These are phyloP conservation scores for Meloidogyne floridensis DNA, from an alignment of 1,140 invertebrate genomes.

Conservation along the genomic window DNA sequence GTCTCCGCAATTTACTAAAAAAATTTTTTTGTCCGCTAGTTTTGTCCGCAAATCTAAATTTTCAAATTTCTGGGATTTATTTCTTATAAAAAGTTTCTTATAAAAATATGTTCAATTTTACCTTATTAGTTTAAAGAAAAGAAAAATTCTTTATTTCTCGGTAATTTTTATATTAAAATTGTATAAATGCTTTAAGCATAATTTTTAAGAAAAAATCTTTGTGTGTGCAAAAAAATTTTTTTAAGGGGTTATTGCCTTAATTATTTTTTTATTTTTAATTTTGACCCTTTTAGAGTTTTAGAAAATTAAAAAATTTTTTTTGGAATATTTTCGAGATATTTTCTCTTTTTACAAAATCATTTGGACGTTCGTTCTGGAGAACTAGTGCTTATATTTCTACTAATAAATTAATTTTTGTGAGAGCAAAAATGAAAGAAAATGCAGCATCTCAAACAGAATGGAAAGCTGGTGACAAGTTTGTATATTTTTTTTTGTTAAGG, in stretches of 20 bases:
- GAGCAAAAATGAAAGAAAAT: slow-evolving; percentile 18
- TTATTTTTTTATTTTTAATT: not conserved
- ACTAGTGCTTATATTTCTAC: not conserved
- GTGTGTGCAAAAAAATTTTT: not conserved
- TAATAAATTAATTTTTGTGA: not conserved
- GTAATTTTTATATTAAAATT: not conserved
- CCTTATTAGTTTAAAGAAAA: not conserved
- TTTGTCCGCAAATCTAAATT: no score
- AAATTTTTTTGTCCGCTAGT: no score
- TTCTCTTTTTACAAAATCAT: not conserved
- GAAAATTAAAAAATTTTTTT: not conserved
- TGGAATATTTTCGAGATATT: not conserved
- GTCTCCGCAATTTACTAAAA: no score
- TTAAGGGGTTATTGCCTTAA: not conserved
- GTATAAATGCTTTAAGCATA: slow-evolving; percentile 9
- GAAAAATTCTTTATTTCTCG: not conserved
- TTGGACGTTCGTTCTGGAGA: not conserved
- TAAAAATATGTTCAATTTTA: not conserved
- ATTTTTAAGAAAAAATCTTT: not conserved
- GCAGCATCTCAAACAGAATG: slow-evolving; percentile 29
- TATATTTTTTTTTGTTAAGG: not conserved
- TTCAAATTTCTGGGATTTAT: not conserved
- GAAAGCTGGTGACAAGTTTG: slow-evolving; percentile 49
- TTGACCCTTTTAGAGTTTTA: not conserved
- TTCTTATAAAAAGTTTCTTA: not conserved